These are phyloP conservation scores for Helicoverpa armigera DNA, from an alignment of 1,140 invertebrate species.

Conservation along the genomic window DNA sequence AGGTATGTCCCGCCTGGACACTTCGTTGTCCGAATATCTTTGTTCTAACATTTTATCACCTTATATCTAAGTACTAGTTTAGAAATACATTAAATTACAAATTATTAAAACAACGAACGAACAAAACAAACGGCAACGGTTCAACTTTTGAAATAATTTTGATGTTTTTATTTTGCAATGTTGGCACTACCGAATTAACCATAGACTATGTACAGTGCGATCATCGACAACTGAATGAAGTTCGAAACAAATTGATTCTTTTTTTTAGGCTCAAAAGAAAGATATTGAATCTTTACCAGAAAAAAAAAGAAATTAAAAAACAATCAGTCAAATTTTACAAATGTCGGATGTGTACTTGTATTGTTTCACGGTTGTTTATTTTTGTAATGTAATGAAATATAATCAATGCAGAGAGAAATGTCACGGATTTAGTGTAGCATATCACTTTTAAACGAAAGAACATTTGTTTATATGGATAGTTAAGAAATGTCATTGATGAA, in stretches of 20 bases:
- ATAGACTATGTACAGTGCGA: neutral
- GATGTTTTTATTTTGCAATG: slow-evolving; percentile 18
- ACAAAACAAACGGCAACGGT: slow-evolving; percentile 58
- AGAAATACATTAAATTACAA: slow-evolving; percentile 25
- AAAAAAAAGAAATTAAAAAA: slow-evolving; percentile 29
- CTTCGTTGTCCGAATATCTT: slow-evolving; percentile 68
- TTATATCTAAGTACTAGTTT: slow-evolving; percentile 7
- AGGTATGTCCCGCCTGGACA: slow-evolving; percentile 72
- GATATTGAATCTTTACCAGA: neutral
- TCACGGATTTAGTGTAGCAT: slow-evolving; percentile 55
- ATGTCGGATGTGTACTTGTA: slow-evolving; percentile 76
- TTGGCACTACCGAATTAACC: slow-evolving; percentile 13
- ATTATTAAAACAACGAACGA: slow-evolving; percentile 19
- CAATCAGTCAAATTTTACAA: slow-evolving; percentile 73
- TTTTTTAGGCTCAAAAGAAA: neutral
- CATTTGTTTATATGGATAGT: slow-evolving; percentile 52
- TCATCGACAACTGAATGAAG: neutral
- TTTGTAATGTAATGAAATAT: slow-evolving; percentile 68
- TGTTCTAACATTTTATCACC: slow-evolving; percentile 63
- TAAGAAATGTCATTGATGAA: slow-evolving; percentile 64
- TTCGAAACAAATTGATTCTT: neutral
- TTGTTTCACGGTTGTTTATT: slow-evolving; percentile 77
- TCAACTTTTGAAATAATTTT: slow-evolving; percentile 55
- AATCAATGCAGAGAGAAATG: slow-evolving; percentile 65
- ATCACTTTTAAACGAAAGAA: slow-evolving; percentile 53